Conservation (phyloP, 2,888 invertebrate species). For the Phlogophora meticulosa region DNA sequence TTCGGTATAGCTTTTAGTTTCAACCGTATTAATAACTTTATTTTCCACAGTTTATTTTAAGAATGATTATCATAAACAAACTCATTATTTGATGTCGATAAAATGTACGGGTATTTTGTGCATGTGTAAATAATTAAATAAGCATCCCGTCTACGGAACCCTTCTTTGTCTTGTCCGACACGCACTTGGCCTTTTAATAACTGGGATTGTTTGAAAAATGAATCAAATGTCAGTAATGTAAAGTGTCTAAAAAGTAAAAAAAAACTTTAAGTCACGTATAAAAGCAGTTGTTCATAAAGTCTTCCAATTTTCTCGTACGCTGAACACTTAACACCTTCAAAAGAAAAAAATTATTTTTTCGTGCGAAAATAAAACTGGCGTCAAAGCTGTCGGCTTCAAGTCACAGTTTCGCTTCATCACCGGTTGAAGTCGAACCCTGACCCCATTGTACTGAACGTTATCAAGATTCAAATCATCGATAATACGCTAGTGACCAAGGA, state of each 20-base stretch:
- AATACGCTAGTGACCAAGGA: constrained; percentile 85
- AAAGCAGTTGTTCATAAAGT: constrained; percentile 10
- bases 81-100: too few species aligned
- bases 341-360: constrained; percentile 38
- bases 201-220: neutral
- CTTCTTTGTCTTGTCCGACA: too few species aligned
- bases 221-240: neutral
- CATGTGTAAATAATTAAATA: too few species aligned
- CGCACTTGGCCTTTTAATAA: neutral
- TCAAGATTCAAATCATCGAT: constrained; percentile 89
- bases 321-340: constrained; percentile 7
- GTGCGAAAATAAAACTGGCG: constrained; percentile 51
- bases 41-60: too few species aligned
- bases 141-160: too few species aligned
- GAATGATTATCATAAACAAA: too few species aligned
- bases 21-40: too few species aligned
- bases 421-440: constrained; percentile 84
- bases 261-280: constrained; percentile 2
- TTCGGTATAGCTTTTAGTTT: too few species aligned
- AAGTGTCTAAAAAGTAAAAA: neutral
- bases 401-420: constrained; percentile 69
- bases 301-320: constrained; percentile 3
- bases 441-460: constrained; percentile 82
- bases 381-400: constrained; percentile 55
- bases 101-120: too few species aligned